Conservation (phyloP, 2,797 vertebrate species). For the Pantherophis vulpinus region DNA sequence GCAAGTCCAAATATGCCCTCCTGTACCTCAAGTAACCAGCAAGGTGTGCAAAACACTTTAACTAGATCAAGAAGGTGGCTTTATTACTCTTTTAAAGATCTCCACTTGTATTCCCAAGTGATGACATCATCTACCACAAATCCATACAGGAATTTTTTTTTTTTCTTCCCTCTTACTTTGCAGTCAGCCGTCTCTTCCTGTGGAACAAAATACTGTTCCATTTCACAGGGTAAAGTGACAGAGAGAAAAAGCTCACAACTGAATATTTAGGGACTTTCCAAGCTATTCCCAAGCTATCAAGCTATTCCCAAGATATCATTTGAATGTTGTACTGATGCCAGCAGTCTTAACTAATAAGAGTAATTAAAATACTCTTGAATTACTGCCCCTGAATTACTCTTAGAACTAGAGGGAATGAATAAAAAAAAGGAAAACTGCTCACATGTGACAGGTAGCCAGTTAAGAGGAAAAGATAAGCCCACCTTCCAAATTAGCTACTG, state of each 20-base stretch:
- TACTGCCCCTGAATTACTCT: neutral
- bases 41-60: neutral
- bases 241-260: neutral
- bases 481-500: neutral
- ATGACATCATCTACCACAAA: neutral
- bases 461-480: neutral
- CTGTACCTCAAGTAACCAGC: neutral
- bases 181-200: neutral
- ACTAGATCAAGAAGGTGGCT: neutral
- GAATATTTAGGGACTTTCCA: neutral
- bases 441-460: neutral
- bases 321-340: neutral
- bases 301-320: neutral
- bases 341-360: neutral
- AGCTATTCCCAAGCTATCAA: neutral
- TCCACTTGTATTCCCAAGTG: neutral
- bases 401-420: neutral
- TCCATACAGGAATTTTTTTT: neutral
- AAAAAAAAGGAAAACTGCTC: neutral
- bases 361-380: neutral
- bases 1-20: neutral
- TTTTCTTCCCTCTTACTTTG: neutral
- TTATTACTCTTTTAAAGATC: neutral
- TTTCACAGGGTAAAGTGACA: neutral
- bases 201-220: neutral